Base-by-base conservation (phyloP, 2,888 invertebrate genomes). In the Galeopsomyia nigrocyanea region DNA sequence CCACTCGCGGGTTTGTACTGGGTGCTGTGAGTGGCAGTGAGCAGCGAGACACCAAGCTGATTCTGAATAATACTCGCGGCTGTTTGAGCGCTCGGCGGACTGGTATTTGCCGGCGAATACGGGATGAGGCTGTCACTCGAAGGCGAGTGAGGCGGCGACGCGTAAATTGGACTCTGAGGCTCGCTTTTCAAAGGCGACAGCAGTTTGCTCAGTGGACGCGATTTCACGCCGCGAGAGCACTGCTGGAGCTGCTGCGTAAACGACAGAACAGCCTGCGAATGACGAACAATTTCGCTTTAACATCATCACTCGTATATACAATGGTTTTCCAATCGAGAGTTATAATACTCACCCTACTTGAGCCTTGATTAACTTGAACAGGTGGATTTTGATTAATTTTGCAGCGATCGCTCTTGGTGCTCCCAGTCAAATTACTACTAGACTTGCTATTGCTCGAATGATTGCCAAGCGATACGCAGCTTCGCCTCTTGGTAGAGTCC, bases 201-300 rank as follows among this genome's bases (percentile, higher is more conserved):
- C 60, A 92, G 85, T 80, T 91, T 90, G 77, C 90, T 90, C 53
- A 91, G 86, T 0, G 94, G 91, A 51, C 94, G 88, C 71, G 89
- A 71, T 79, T 91, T 91, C 14, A 90, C 87, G 82, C 91, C 91
- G 73, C 94, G 89, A 0, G 94, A 92, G 84, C 94, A 93, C 77
- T 95, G 92, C 77, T 97, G 96, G 66, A 97, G 89, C 88, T 97
- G 96, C 87, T 97, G 96, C 2, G 96, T 96, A 87, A 97, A 97
- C 62, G 96, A 95, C 82, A 97, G 89, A 16, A 93, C 93, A 75
- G 92, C 88, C 86, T 84, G 77, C 66, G 63, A 82, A 77, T 26
- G 26, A 26, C 26, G 5, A 26, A 26, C 26, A 5, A 26, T 2
- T 5, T 26, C 5, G 2, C 61, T 75, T 66, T 74, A 79, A 87